Base-by-base conservation (phyloP, 2,888 invertebrate genomes). In the Steromphala cineraria region DNA sequence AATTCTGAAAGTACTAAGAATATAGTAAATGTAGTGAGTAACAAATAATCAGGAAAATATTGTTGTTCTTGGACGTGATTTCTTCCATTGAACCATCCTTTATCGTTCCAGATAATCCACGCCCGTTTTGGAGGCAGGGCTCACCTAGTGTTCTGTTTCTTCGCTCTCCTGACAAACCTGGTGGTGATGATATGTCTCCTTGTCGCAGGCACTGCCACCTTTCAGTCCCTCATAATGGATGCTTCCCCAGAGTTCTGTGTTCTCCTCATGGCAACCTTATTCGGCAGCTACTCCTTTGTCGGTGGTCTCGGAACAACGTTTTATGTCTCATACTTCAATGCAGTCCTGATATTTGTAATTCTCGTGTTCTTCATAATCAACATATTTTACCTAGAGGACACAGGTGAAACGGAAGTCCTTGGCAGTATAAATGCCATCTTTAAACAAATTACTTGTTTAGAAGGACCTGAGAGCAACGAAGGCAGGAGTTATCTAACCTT, bases 251-350 rank as follows among this genome's bases (percentile, higher is more conserved):
- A 91, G 79, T 89, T 91, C 79, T 89, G 89, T 40, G 87, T 90
- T 4, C 81, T 92, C 52, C 85, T 91, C 46, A 86, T 92, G 80
- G 91, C 90, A 0, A 86, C 89, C 2, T 78, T 91, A 53, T 90
- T 90, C 82, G 90, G 90, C 0, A 87, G 86, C 31, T 91, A 91
- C 80, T 89, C 90, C 0, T 88, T 90, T 53, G 86, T 91, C 62
- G 91, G 91, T 17, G 91, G 91, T 5, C 84, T 91, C 0, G 90
- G 92, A 0, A 90, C 92, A 13, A 91, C 92, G 0, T 92, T 92
- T 78, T 92, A 92, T 79, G 92, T 92, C 24, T 91, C 91, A 7
- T 92, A 92, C 82, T 91, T 91, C 86, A 91, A 91, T 83, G 85
- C 89, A 7, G 84, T 86, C 19, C 80, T 91, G 19, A 89, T 90